Base-by-base conservation (phyloP, 2,113 vertebrate genomes). In the Phyllostomus hastatus region DNA sequence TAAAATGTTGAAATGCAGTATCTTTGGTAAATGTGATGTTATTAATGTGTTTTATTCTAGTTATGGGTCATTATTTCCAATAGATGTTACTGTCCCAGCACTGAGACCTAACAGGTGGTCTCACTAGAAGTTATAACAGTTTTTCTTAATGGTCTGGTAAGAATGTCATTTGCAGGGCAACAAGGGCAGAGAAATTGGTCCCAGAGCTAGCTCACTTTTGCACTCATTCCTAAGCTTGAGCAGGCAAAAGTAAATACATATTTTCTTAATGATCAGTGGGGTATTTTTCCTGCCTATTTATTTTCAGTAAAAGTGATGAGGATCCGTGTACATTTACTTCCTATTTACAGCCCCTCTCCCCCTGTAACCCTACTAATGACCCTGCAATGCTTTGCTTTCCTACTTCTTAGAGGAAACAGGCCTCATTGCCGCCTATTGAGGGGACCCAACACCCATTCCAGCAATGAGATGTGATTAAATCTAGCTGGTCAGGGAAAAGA, bases 1-100 rank as follows among this genome's bases (percentile, higher is more conserved):
- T 97, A 94, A 98, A 98, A 96, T 98, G 95, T 96, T 97, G 97
- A 96, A 97, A 97, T 10, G 54, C 97, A 98, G 98, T 98, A 96
- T 98, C 88, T 92, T 96, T 97, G 97, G 97, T 98, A 98, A 98
- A 98, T 98, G 94, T 95, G 78, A 97, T 97, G 91, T 97, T 41
- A 24, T 98, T 98, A 98, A 98, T 98, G 98, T 97, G 97, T 94
- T 98, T 98, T 98, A 96, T 97, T 98, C 93, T 98, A 97, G 97
- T 97, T 97, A 98, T 98, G 98, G 97, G 87, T 97, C 96, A 98
- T 98, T 98, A 98, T 98, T 98, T 98, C 97, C 95, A 86, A 98
- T 98, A 97, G 97, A 97, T 98, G 93, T 97, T 97, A 98, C 97
- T 95, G 97, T 98, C 98, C 95, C 97, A 98, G 97, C 97, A 96